Evolutionary conservation across 2,888 invertebrate species (phyloP), one percentile per base, ranked within the genome.

Genomic region (Eupithecia exiguata): DNA sequence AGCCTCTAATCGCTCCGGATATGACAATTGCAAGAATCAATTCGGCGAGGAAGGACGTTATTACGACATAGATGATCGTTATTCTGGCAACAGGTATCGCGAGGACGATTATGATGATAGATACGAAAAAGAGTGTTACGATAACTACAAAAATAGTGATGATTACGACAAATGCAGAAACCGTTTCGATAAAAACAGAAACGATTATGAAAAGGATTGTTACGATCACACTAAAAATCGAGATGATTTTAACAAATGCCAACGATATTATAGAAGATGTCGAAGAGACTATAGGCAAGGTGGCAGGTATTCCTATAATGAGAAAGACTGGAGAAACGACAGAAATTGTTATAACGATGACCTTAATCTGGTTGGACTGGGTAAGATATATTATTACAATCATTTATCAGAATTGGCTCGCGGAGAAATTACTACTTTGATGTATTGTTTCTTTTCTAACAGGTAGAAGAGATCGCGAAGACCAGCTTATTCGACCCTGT

Each of bases 401-500:
- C 49, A 49, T 49, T 49, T 49, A n/a, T n/a, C 9, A 49, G 18
- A 49, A 18, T 43, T n/a, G 18, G 9, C 1, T 21, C 10, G 49
- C 18, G 30, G n/a, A 16, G 18, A 36, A 5, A 38, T 65, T 1
- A n/a, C 49, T 4, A 43, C 43, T 43, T 35, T 35, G 35, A 35
- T 35, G 35, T 35, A 46, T n/a, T 2, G 7, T 46, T n/a, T n/a
- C 7, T 5, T 46, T 46, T 46, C 18, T n/a, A 4, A 21, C 49
- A 75, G 75, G 75, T 18, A 70, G 70, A 61, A 72, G 68, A 36
- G 72, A 75, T n/a, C 75, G 75, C 18, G 72, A 75, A 16, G 79
- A 77, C 30, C 71, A 77, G 25, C 73, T 80, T 0, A 69, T 77
- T 6, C 80, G 80, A 14, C 85, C 85, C 6, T 85, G 85, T 46